These are phyloP conservation scores for Austrolebias charrua DNA, from an alignment of 2,797 vertebrate genomes.

Conservation along the genomic window DNA sequence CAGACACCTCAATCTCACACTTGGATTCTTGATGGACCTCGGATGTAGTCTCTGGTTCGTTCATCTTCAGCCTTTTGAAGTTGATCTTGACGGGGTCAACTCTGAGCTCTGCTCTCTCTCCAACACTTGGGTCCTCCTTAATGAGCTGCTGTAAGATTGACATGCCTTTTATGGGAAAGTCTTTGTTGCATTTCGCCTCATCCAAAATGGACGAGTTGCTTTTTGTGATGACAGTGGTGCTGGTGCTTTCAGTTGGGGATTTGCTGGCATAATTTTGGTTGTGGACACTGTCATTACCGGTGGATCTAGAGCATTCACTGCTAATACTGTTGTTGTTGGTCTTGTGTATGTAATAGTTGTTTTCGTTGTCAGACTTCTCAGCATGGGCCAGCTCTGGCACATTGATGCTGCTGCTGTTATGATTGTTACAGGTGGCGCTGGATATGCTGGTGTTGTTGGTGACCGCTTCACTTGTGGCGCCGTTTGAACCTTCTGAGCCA, in stretches of 20 bases:
- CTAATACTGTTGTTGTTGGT: constrained; percentile 75
- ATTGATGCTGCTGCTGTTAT: constrained; percentile 49
- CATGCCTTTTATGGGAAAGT: constrained; percentile 77
- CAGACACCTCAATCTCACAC: constrained; percentile 50
- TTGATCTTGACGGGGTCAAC: constrained; percentile 93
- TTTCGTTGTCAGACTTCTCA: constrained; percentile 42
- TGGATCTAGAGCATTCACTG: constrained; percentile 62
- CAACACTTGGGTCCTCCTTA: constrained; percentile 65
- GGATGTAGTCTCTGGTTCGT: constrained; percentile 78
- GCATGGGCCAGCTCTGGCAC: constrained; percentile 54
- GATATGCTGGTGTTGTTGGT: constrained; percentile 76
- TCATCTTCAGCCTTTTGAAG: constrained; percentile 90
- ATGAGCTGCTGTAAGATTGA: constrained; percentile 74
- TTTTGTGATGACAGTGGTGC: constrained; percentile 74
- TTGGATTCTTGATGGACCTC: constrained; percentile 62
- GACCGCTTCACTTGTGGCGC: constrained; percentile 65
- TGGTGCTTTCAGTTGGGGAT: constrained; percentile 70
- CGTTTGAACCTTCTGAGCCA: constrained; percentile 50
- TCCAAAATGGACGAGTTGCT: constrained; percentile 60
- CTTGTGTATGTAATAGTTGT: constrained; percentile 67
- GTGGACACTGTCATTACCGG: constrained; percentile 67
- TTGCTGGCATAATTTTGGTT: constrained; percentile 76
- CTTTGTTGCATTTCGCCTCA: constrained; percentile 69
- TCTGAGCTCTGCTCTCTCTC: constrained; percentile 77
- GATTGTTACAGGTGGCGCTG: constrained; percentile 64